Evolutionary conservation across 2,797 vertebrate species (phyloP).

Genomic region (Eulemur rubriventer): DNA sequence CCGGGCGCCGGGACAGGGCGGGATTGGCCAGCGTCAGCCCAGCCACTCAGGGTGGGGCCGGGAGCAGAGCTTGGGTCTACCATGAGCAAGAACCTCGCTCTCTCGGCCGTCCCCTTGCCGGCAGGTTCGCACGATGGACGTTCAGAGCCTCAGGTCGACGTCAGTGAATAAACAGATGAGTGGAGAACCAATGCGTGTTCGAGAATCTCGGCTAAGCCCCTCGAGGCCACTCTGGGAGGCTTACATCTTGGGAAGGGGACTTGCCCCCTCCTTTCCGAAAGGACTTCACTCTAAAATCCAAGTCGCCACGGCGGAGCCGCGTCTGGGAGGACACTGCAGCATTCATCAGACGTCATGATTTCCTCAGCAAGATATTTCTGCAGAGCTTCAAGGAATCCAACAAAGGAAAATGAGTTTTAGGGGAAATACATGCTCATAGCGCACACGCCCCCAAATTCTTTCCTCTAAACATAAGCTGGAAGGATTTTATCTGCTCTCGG

Average conservation of each 20-base stretch:
- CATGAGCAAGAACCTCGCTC: not conserved
- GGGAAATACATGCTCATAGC: not conserved
- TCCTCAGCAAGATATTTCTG: constrained; percentile 56
- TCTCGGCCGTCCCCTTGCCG: not conserved
- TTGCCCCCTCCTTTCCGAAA: not conserved
- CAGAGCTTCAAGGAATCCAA: constrained; percentile 46
- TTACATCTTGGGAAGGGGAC: not conserved
- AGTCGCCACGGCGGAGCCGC: not conserved
- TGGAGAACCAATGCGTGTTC: not conserved
- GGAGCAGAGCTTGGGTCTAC: not conserved
- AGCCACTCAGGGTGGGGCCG: rapidly evolving
- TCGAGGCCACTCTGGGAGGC: not conserved
- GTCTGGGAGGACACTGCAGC: not conserved
- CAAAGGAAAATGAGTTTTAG: constrained; percentile 49
- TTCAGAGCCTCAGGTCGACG: not conserved
- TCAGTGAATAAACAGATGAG: not conserved
- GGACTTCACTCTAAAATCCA: not conserved
- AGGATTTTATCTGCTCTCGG: not conserved
- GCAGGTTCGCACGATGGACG: not conserved
- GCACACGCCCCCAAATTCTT: not conserved
- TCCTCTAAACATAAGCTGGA: constrained; percentile 61
- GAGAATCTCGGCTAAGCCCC: not conserved
- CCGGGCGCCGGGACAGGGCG: not conserved
- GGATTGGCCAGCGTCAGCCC: rapidly evolving
- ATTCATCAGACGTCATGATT: not conserved